phyloP scores from a whole-genome alignment of 2,888 invertebrate genomes.

The Acanthopleura granulata region DNA sequence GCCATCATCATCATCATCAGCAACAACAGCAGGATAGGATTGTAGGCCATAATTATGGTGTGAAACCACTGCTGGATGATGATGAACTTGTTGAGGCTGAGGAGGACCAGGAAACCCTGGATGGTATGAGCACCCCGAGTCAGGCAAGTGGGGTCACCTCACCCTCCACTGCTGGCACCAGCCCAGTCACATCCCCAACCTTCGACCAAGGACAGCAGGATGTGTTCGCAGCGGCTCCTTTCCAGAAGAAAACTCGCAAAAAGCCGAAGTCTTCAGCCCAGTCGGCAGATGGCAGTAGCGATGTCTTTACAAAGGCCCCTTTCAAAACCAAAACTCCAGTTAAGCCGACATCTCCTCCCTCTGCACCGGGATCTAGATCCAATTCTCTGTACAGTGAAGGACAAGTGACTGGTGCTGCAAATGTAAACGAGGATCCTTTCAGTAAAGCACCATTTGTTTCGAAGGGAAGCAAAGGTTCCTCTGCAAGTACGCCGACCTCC shows the following conservation, averaged over 20 bases:
- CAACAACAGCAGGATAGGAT: slow-evolving; percentile 71
- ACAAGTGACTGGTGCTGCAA: not conserved
- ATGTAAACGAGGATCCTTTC: slow-evolving; percentile 48
- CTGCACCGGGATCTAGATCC: not conserved
- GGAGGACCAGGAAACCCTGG: not conserved
- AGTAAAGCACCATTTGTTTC: slow-evolving; percentile 59
- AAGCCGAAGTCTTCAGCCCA: slow-evolving; percentile 35
- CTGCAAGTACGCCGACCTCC: slow-evolving; percentile 33
- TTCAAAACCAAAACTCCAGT: slow-evolving; percentile 24
- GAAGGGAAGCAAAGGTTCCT: slow-evolving; percentile 26
- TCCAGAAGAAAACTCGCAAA: slow-evolving; percentile 48
- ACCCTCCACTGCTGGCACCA: not conserved
- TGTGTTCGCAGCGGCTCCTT: slow-evolving; percentile 66
- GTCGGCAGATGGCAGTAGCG: slow-evolving; percentile 10
- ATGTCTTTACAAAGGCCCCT: slow-evolving; percentile 36
- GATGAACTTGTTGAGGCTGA: slow-evolving; percentile 76
- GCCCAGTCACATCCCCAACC: slow-evolving; percentile 5
- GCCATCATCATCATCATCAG: slow-evolving; percentile 21
- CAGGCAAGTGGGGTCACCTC: slow-evolving; percentile 7
- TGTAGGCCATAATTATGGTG: slow-evolving; percentile 82
- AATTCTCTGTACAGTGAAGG: not conserved
- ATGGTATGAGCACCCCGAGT: slow-evolving; percentile 10
- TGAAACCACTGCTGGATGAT: slow-evolving; percentile 81
- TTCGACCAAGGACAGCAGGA: slow-evolving; percentile 33
- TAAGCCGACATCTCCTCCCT: not conserved